Conservation (phyloP, 2,113 vertebrate genomes). For the Oncorhynchus masou region DNA sequence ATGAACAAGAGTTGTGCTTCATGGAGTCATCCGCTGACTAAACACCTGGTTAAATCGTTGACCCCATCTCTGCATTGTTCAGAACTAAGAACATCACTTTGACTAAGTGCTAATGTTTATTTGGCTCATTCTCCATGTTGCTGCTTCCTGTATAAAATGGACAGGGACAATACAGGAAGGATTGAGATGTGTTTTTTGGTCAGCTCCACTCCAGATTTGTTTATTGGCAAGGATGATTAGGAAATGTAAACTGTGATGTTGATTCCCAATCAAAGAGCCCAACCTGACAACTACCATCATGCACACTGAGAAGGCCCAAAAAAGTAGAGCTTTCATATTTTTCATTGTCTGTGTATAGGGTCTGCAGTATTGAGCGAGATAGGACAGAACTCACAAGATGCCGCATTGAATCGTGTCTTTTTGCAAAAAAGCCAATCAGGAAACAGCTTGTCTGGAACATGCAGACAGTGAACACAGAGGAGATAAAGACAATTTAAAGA, state of each 20-base stretch:
- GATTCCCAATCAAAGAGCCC: constrained; percentile 11
- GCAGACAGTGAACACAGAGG: too few species aligned
- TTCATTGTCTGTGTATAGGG: constrained; percentile 16
- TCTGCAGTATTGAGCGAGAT: constrained; percentile 33
- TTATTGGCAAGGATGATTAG: neutral
- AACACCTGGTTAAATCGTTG: neutral
- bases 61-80: neutral
- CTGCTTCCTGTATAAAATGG: neutral
- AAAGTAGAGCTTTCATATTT: constrained; percentile 26
- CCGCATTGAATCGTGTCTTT: constrained; percentile 37
- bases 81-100: too few species aligned
- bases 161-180: neutral
- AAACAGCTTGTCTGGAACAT: too few species aligned
- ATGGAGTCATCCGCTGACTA: neutral
- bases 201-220: neutral
- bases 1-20: neutral
- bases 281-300: constrained; percentile 19
- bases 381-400: constrained; percentile 15
- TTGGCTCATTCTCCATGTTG: neutral
- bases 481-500: too few species aligned
- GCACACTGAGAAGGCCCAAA: constrained; percentile 6
- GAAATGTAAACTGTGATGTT: neutral
- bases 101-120: too few species aligned
- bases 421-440: constrained; percentile 41
- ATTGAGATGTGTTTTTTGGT: neutral